Percentiles rank a stretch among this genome's conserved stretches.
phyloP scores from a whole-genome alignment of 2,888 invertebrate genomes.

The Drosophila ezoana region DNA sequence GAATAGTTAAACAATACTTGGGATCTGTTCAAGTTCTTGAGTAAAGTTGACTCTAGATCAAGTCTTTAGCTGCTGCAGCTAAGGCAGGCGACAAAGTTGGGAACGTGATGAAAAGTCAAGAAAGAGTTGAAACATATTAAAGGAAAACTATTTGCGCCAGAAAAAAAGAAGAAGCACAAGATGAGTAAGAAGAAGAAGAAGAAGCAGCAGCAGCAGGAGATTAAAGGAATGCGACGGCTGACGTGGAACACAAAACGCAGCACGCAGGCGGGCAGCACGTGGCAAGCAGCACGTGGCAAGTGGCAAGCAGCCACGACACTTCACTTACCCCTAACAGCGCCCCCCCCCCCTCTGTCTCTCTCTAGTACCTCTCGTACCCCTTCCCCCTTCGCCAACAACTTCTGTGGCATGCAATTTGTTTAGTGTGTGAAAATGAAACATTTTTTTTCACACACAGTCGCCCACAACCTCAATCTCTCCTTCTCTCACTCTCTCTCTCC shows the following conservation, averaged over 20 bases:
- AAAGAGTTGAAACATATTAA: slow-evolving; percentile 36
- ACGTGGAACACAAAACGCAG: slow-evolving; percentile 8
- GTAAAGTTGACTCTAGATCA: not conserved
- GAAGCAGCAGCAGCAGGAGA: not conserved
- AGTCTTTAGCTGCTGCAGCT: not conserved
- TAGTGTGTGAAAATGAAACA: slow-evolving; percentile 78
- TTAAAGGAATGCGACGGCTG: slow-evolving; percentile 51
- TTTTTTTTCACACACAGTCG: slow-evolving; percentile 55
- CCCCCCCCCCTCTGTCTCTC: not conserved
- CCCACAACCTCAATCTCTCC: not conserved
- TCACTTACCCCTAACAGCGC: slow-evolving; percentile 4
- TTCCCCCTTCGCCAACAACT: not conserved
- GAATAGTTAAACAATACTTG: not conserved
- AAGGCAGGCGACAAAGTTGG: not conserved
- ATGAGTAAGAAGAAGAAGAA: slow-evolving; percentile 1
- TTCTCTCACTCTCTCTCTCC: not conserved
- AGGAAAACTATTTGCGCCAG: slow-evolving; percentile 34
- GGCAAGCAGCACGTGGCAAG: slow-evolving; percentile 43
- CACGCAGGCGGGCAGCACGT: slow-evolving; percentile 25
- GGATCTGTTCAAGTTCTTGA: not conserved
- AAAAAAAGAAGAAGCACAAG: slow-evolving; percentile 1
- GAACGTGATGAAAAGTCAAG: not conserved
- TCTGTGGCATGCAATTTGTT: slow-evolving; percentile 70
- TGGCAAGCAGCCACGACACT: slow-evolving; percentile 38
- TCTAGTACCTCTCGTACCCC: no score